Conservation (phyloP, 2,113 vertebrate species). For the Chelonoidis abingdonii region DNA sequence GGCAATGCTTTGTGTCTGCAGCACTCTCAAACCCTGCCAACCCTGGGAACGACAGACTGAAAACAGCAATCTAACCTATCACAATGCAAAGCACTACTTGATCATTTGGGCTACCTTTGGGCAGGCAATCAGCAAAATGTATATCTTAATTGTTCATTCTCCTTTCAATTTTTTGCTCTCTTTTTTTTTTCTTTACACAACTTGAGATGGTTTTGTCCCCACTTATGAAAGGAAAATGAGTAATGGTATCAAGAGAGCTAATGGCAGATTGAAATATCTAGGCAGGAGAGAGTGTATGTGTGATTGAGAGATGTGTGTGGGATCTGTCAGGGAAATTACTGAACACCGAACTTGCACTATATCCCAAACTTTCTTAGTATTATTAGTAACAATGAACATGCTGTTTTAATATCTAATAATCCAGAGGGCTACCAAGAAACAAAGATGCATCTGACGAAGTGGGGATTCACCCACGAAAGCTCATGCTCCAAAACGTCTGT, state of each 20-base stretch:
- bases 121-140: neutral
- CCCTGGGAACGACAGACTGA: neutral
- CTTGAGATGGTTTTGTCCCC: neutral
- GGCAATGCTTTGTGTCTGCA: neutral
- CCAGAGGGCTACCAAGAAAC: neutral
- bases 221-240: neutral
- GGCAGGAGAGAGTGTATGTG: neutral
- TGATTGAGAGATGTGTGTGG: neutral
- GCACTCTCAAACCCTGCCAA: neutral
- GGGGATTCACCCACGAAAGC: too few species aligned
- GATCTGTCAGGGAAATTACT: neutral
- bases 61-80: neutral
- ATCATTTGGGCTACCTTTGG: neutral
- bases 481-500: too few species aligned
- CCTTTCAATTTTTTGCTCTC: neutral
- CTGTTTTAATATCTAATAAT: slow-evolving; percentile 31
- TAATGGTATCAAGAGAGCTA: neutral
- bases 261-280: neutral
- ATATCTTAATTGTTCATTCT: neutral
- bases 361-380: neutral
- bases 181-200: neutral
- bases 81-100: neutral
- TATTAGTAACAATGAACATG: neutral
- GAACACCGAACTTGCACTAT: slow-evolving; percentile 23
- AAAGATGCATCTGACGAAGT: neutral